Evolutionary conservation across 2,113 vertebrate species (phyloP), one percentile per base, ranked within the genome.

Genomic region (Octodon degus): DNA sequence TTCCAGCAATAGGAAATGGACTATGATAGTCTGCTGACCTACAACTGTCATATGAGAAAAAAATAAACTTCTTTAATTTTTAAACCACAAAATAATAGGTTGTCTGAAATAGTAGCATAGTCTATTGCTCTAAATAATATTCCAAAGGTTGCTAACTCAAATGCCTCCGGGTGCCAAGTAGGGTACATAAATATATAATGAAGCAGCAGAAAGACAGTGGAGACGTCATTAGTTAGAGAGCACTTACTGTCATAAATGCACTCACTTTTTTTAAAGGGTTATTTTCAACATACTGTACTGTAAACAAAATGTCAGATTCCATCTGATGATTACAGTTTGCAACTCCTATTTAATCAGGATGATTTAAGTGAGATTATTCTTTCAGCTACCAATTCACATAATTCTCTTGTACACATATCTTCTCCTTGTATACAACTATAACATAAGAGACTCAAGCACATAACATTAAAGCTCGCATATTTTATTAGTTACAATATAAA

Each of bases 271-370:
- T 2, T 58, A 19, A 58, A 58, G 55, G 55, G 60, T 7, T 24
- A 8, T 32, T 84, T 37, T 14, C 34, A 65, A 50, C 25, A 50
- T 40, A 70, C 25, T 90, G 25, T 80, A 62, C 37, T 16, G 25
- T 43, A 95, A 84, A 92, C 24, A 50, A 93, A 92, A 90, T 83
- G 5, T 37, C 47, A 74, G 76, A 83, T 92, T 92, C 30, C 6
- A 88, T 37, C n/a, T 82, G 34, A 92, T 89, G 50, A 12, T 17
- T 84, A 37, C 12, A 11, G 3, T 74, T 89, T 67, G 20, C 43
- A 89, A 68, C 12, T 12, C 70, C 37, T 76, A 34, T 17, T 90
- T 85, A 30, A 85, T 72, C 50, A 85, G 40, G 53, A 32, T 37
- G 11, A 27, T 85, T 63, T 60, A 70, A 74, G 30, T 82, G 81